Evolutionary conservation across 2,113 vertebrate species (phyloP).

Genomic region (Pterocles burchelli): DNA sequence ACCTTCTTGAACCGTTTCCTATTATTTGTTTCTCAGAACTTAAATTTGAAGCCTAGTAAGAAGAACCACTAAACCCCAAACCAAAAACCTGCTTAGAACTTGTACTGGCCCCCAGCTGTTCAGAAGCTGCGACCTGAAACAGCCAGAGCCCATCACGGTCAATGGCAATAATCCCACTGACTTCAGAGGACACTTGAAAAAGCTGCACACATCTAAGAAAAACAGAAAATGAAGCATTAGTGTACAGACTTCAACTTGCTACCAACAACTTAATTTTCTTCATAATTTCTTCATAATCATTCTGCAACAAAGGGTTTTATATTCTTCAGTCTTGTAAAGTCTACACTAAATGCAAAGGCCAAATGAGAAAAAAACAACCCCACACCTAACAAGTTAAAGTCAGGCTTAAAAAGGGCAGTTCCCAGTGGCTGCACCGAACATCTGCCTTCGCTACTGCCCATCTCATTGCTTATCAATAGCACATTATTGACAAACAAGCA

Average conservation of each 20-base stretch:
- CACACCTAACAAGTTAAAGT: background rate
- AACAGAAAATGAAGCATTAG: background rate
- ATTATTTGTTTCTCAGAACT: background rate
- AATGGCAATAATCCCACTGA: background rate
- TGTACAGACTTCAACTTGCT: background rate
- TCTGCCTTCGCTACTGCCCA: background rate
- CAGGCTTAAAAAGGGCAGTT: background rate
- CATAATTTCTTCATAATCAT: background rate
- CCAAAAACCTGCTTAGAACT: background rate
- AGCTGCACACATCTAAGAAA: background rate
- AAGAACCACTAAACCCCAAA: background rate
- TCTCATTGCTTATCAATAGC: background rate
- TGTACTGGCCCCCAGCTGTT: background rate
- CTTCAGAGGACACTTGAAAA: background rate
- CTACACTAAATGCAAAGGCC: background rate
- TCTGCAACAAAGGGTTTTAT: background rate
- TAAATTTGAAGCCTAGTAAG: background rate
- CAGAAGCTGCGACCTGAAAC: background rate
- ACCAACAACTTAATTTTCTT: background rate
- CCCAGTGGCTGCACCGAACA: background rate
- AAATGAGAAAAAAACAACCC: background rate
- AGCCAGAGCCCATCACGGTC: background rate
- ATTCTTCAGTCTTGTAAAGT: fast-evolving
- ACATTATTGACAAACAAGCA: background rate
- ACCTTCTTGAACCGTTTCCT: background rate